These are phyloP conservation scores for Platycnemis pennipes DNA, from an alignment of 2,888 invertebrate genomes.

Conservation along the genomic window DNA sequence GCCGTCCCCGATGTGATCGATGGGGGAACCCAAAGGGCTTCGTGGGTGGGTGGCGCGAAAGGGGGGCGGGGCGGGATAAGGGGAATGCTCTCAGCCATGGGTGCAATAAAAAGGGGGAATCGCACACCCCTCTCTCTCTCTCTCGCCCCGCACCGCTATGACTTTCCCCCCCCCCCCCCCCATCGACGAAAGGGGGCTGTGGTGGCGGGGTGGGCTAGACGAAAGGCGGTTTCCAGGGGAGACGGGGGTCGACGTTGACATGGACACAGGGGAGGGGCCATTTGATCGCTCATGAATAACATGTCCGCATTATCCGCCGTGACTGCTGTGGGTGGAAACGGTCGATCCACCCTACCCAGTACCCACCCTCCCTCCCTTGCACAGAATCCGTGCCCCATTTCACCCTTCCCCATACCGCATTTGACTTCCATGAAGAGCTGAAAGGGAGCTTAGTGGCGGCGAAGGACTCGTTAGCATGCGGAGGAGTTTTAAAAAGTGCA, in stretches of 20 bases:
- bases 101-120: background rate
- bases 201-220: background rate
- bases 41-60: background rate
- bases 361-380: too few relatives aligned
- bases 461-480: background rate
- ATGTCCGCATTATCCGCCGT: constrained; percentile 62
- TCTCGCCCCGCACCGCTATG: too few relatives aligned
- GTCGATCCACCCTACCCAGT: too few relatives aligned
- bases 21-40: background rate
- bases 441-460: background rate
- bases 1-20: background rate
- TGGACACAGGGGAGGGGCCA: constrained; percentile 37
- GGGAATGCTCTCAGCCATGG: background rate
- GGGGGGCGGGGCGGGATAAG: background rate
- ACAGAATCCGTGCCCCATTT: background rate
- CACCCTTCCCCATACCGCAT: background rate
- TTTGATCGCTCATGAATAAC: constrained; percentile 68
- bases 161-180: background rate
- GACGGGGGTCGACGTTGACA: background rate
- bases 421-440: background rate
- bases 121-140: background rate
- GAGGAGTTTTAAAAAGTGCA: too few relatives aligned
- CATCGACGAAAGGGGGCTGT: background rate
- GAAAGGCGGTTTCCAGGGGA: background rate
- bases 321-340: constrained; percentile 42